phyloP scores from a whole-genome alignment of 2,888 invertebrate genomes.

The Caenorhabditis sulstoni region DNA sequence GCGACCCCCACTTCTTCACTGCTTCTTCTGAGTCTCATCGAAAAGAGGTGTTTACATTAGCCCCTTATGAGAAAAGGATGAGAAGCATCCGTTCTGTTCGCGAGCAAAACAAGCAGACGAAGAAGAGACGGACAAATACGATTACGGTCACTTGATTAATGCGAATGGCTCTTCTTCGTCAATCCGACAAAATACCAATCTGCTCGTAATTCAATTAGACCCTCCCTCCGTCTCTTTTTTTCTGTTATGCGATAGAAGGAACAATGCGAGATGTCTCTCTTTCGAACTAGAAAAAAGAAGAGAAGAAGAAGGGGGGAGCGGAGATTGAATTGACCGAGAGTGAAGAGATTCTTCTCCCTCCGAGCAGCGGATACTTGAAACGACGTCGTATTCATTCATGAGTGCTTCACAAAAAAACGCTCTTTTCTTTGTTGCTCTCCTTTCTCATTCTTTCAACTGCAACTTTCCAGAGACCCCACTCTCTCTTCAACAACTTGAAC shows the following conservation, averaged over 20 bases:
- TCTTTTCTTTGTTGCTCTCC: conserved; percentile 2
- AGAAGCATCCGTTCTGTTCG: not conserved
- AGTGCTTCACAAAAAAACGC: conserved; percentile 35
- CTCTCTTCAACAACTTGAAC: conserved; percentile 80
- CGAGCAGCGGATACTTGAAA: conserved; percentile 32
- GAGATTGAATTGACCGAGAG: conserved; percentile 8
- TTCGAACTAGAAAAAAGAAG: conserved; percentile 7
- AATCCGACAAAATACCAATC: conserved; percentile 24
- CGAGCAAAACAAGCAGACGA: conserved; percentile 30
- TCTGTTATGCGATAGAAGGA: not conserved
- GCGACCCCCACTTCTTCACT: not conserved
- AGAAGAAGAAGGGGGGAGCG: not conserved
- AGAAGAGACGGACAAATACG: conserved; percentile 46
- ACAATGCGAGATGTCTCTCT: not conserved
- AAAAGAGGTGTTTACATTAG: conserved; percentile 11
- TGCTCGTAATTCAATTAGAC: conserved; percentile 20
- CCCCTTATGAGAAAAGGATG: conserved; percentile 2
- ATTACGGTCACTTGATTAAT: conserved; percentile 51
- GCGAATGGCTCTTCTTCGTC: conserved; percentile 3
- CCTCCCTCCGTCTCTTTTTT: not conserved
- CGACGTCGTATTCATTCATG: conserved; percentile 38
- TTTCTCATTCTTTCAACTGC: conserved; percentile 8
- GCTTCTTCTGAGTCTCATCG: conserved; percentile 13
- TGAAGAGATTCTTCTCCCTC: conserved; percentile 3
- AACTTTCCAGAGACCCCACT: conserved; percentile 75